Percentiles rank a stretch among this genome's conserved stretches.
These are phyloP conservation scores for Bufo bufo DNA, from an alignment of 2,113 vertebrate genomes.

Conservation along the genomic window DNA sequence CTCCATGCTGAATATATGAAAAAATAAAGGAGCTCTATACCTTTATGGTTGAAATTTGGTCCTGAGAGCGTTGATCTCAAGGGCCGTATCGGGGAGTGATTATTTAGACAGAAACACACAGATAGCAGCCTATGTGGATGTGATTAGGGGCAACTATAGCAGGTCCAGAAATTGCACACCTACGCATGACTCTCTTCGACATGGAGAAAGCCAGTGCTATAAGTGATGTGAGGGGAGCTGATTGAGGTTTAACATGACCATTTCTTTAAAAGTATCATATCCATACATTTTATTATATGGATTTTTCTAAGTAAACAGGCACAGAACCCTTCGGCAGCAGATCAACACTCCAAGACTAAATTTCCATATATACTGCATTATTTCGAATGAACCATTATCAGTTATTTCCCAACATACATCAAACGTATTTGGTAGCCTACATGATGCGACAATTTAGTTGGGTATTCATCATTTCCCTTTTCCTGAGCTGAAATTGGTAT, in stretches of 20 bases:
- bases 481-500: conserved; percentile 9
- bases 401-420: background rate
- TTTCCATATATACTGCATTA: background rate
- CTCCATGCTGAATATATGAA: background rate
- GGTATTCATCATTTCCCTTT: background rate
- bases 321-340: background rate
- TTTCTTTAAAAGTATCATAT: background rate
- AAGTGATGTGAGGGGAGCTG: background rate
- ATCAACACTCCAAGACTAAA: background rate
- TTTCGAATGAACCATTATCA: background rate
- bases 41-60: background rate
- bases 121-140: background rate
- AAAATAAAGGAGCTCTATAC: background rate
- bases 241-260: background rate
- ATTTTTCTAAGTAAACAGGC: background rate
- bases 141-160: background rate
- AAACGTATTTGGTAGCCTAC: background rate
- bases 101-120: background rate
- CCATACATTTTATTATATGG: background rate
- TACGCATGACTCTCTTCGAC: background rate
- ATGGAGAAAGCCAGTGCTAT: background rate
- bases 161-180: background rate
- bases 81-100: background rate
- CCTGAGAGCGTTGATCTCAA: background rate
- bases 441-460: background rate